Evolutionary conservation across 1,140 invertebrate genomes (phyloP).

Genomic region (Saccostrea glomerata): DNA sequence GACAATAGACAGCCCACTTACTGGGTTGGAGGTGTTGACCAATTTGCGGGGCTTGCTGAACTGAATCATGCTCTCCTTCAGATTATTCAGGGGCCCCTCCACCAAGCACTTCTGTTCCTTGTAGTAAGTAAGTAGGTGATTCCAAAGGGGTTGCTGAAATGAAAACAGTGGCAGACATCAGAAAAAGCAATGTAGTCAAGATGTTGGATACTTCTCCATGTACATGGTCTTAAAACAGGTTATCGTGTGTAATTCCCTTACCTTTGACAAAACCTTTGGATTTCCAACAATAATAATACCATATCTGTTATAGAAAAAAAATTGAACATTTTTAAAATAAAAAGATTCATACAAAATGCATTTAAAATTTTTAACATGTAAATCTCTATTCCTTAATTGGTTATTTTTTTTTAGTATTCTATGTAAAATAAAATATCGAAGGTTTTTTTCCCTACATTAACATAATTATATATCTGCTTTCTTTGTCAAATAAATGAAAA

Average conservation of each 20-base stretch:
- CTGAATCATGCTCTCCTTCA: constrained; percentile 97
- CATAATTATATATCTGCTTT: no score
- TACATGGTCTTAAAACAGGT: no score
- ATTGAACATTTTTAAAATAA: no score
- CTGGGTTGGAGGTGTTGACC: constrained; percentile 94
- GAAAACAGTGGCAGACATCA: constrained; percentile 7
- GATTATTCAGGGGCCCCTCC: constrained; percentile 97
- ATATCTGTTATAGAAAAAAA: constrained; percentile 69
- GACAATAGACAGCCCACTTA: constrained; percentile 59
- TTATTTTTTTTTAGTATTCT: no score
- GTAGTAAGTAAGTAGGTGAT: constrained; percentile 97
- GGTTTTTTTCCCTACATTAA: no score
- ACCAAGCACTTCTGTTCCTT: constrained; percentile 98
- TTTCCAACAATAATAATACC: constrained; percentile 99
- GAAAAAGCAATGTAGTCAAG: not conserved
- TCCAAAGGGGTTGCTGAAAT: constrained; percentile 95
- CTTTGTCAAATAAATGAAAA: no score
- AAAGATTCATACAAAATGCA: no score
- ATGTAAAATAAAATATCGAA: no score
- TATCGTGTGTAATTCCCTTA: constrained; percentile 65
- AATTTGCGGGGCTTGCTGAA: constrained; percentile 98
- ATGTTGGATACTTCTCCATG: not conserved
- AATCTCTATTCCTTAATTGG: no score
- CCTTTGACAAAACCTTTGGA: constrained; percentile 97
- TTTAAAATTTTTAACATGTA: no score